These are phyloP conservation scores for Phaonia tiefii DNA, from an alignment of 2,888 invertebrate species.

Conservation along the genomic window DNA sequence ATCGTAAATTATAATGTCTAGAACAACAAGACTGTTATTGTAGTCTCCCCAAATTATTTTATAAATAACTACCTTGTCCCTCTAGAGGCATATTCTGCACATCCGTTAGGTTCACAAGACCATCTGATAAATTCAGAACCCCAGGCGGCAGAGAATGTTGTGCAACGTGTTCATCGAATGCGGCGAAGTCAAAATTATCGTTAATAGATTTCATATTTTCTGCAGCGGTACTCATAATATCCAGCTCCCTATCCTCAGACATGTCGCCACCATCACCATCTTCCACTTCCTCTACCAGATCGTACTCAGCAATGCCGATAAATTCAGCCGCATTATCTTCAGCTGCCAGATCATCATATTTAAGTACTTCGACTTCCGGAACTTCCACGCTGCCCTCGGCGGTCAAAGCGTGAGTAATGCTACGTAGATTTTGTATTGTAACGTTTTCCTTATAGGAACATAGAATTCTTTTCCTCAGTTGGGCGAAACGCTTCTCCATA, in stretches of 20 bases:
- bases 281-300: conserved; percentile 63
- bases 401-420: background rate
- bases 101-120: conserved; percentile 55
- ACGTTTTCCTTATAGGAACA: conserved; percentile 64
- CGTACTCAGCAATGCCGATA: conserved; percentile 40
- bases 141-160: conserved; percentile 60
- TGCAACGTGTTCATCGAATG: conserved; percentile 63
- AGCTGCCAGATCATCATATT: background rate
- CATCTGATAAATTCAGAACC: conserved; percentile 59
- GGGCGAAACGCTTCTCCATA: conserved; percentile 61
- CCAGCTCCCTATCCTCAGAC: background rate
- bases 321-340: conserved; percentile 8
- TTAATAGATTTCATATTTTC: conserved; percentile 13
- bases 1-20: conserved; percentile 65
- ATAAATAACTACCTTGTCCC: conserved; percentile 52
- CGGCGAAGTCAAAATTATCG: conserved; percentile 61
- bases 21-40: conserved; percentile 8
- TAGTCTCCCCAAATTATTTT: background rate
- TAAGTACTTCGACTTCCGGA: background rate
- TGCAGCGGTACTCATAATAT: background rate
- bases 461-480: conserved; percentile 65
- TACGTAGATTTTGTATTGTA: conserved; percentile 56
- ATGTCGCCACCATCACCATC: conserved; percentile 48
- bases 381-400: background rate
- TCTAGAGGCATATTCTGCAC: conserved; percentile 52